Evolutionary conservation across 2,797 vertebrate genomes (phyloP).

Genomic region (Danio kyathit): DNA sequence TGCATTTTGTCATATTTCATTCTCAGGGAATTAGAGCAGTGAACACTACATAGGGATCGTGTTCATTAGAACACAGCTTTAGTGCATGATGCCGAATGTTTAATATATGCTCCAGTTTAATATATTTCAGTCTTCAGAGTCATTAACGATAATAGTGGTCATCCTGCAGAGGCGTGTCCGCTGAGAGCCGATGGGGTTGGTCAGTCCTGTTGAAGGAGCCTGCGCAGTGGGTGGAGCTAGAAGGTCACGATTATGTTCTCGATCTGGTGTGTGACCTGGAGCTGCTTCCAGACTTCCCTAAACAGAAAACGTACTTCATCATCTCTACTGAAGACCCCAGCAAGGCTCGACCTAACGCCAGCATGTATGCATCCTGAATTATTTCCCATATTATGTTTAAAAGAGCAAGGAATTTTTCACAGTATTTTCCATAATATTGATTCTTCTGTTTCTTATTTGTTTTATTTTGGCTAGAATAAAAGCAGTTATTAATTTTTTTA

Average conservation of each 20-base stretch:
- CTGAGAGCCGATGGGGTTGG: slow-evolving; percentile 88
- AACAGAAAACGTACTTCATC: slow-evolving; percentile 92
- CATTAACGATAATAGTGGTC: not conserved
- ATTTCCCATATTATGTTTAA: too few species aligned
- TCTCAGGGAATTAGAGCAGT: too few species aligned
- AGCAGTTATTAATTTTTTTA: too few species aligned
- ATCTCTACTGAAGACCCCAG: slow-evolving; percentile 82
- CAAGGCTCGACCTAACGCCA: slow-evolving; percentile 73
- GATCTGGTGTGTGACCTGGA: slow-evolving; percentile 94
- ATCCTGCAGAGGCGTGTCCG: slow-evolving; percentile 79
- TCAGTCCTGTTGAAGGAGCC: slow-evolving; percentile 89
- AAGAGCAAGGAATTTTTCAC: too few species aligned
- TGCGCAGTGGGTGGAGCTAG: slow-evolving; percentile 91
- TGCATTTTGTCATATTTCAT: too few species aligned
- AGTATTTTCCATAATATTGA: too few species aligned
- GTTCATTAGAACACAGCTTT: too few species aligned
- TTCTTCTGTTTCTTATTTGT: too few species aligned
- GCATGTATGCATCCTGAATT: slow-evolving; percentile 72
- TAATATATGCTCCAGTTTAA: too few species aligned
- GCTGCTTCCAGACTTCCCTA: slow-evolving; percentile 88
- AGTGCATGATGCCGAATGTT: not conserved
- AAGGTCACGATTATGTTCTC: slow-evolving; percentile 93
- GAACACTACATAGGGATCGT: too few species aligned
- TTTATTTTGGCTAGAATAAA: too few species aligned
- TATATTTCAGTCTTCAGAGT: not conserved